Evolutionary conservation across 2,888 invertebrate species (phyloP), one percentile per base, ranked within the genome.

Genomic region (Myopa tessellatipennis): DNA sequence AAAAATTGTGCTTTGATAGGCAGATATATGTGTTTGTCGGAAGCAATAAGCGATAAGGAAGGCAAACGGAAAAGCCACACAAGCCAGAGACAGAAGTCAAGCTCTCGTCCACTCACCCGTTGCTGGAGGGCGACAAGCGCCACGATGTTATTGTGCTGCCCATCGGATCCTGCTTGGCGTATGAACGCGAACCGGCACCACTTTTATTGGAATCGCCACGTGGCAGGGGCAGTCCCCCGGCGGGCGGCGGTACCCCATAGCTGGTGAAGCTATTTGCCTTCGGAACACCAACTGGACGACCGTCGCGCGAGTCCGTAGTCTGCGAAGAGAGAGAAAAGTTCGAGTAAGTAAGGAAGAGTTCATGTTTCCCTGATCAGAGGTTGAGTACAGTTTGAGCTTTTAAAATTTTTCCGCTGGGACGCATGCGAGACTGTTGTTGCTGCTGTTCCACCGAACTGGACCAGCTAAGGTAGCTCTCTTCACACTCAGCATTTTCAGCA

Each of bases 181-280:
- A 92, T 77, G 95, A 90, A 26, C 94, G 88, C 4, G 89, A 79
- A 16, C 92, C 12, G 91, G 76, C 68, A 2, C 80, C 91, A 84
- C 92, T 93, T 83, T 92, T 92, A 52, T 92, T 92, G 34, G 93
- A 93, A 83, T 94, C 94, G 10, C 92, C 93, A 52, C 93, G 91
- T 38, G 91, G 90, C 81, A 91, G 89, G 83, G 90, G 90, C n/a
- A 84, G 84, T 26, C 85, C 85, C 0, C 95, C 95, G 1, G 95
- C 78, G 71, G 85, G 85, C 1, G 88, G 86, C 18, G 90, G 89
- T 45, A 90, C 92, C 16, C 93, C 93, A 86, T 95, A 95, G 3
- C 95, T 96, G 14, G 95, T 96, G 85, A 97, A 97, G 89, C 96
- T 96, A 90, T 95, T 96, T 73, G 96, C 95, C 88, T 95, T 95